A percentile compares a stretch with the other conserved stretches of the same genome.
Conservation (phyloP, 2,113 vertebrate genomes). For the Rhagologus leucostigma region DNA sequence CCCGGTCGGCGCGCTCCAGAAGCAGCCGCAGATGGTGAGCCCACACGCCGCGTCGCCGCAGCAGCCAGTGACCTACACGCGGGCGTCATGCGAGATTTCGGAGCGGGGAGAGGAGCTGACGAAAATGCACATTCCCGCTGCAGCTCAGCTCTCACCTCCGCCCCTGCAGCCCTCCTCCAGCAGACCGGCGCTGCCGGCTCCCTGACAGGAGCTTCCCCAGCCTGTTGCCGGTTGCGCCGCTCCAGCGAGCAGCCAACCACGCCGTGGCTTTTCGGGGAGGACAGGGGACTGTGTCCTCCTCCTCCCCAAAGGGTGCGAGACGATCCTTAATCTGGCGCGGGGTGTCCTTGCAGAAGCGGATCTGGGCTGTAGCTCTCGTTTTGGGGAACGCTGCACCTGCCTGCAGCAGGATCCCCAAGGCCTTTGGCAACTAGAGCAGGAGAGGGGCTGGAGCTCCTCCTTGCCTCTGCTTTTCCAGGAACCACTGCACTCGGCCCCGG, state of each 20-base stretch:
- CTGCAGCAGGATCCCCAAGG: neutral
- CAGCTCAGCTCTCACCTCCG: conserved; percentile 62
- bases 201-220: neutral
- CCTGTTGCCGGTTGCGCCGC: neutral
- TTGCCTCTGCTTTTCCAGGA: neutral
- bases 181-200: neutral
- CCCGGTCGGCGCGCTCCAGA: neutral
- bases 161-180: conserved; percentile 50
- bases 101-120: conserved; percentile 18
- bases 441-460: neutral
- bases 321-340: neutral
- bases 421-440: neutral
- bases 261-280: neutral
- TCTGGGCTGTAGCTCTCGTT: neutral
- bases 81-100: conserved; percentile 51
- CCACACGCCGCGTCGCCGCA: conserved; percentile 30
- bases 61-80: conserved; percentile 59
- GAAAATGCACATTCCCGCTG: conserved; percentile 30
- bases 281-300: neutral
- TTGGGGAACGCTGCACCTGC: neutral
- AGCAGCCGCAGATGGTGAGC: conserved; percentile 55
- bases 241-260: neutral
- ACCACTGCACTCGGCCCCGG: rapidly evolving
- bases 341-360: neutral
- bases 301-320: neutral